Conservation (phyloP, 2,797 vertebrate genomes). For the Bufotes viridis region DNA sequence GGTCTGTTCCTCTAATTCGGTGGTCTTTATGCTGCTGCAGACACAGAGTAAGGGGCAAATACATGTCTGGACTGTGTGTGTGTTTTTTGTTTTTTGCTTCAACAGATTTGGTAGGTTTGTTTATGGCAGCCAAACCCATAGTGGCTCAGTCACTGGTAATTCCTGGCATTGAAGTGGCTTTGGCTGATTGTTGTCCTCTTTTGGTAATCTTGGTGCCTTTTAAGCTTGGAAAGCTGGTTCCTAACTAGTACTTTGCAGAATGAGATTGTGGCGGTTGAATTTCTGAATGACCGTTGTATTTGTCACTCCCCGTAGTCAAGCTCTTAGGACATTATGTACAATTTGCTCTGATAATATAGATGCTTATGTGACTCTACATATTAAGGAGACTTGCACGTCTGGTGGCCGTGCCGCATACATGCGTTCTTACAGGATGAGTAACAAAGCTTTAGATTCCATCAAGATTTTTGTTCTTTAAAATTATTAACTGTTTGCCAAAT, state of each 20-base stretch:
- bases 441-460: background rate
- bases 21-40: conserved; percentile 28
- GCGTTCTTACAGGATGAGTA: background rate
- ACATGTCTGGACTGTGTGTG: background rate
- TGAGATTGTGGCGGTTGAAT: background rate
- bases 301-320: background rate
- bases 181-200: background rate
- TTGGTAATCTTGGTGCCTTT: conserved; percentile 49
- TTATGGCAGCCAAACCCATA: conserved; percentile 8
- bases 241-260: conserved; percentile 2
- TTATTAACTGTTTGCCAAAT: background rate
- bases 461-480: background rate
- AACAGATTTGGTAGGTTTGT: background rate
- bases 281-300: background rate
- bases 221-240: conserved; percentile 19
- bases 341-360: background rate
- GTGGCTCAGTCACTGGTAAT: background rate
- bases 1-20: conserved; percentile 9
- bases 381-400: background rate
- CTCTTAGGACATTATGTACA: background rate
- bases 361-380: background rate
- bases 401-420: background rate
- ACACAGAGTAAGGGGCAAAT: conserved; percentile 9
- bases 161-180: background rate
- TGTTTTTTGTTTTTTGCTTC: background rate